A percentile compares a stretch with the other conserved stretches of the same genome.
Evolutionary conservation across 1,140 invertebrate genomes (phyloP).

Genomic region (Drosophila suzukii): DNA sequence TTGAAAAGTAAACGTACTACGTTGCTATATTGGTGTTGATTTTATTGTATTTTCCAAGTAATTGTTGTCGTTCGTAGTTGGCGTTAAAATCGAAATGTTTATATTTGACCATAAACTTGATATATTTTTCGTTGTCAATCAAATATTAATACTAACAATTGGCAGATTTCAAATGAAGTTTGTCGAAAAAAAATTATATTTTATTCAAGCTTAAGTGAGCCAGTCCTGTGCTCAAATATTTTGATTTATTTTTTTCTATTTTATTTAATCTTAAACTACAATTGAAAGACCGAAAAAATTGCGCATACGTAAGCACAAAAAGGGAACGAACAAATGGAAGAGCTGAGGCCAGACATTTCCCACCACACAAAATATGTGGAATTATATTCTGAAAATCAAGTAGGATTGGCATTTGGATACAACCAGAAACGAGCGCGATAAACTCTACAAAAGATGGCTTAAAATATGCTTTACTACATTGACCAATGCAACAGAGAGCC

Average conservation of each 20-base stretch:
- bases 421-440: slow-evolving; percentile 16
- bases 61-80: slow-evolving; percentile 58
- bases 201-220: slow-evolving; percentile 1
- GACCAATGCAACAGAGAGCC: slow-evolving; percentile 74
- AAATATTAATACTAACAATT: slow-evolving; percentile 12
- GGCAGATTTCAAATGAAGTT: slow-evolving; percentile 21
- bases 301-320: slow-evolving; percentile 75
- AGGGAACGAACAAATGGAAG: slow-evolving; percentile 45
- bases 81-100: slow-evolving; percentile 51
- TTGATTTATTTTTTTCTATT: neutral
- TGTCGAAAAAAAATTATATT: slow-evolving; percentile 6
- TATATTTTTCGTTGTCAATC: slow-evolving; percentile 24
- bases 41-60: slow-evolving; percentile 40
- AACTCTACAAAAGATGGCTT: slow-evolving; percentile 84
- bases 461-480: slow-evolving; percentile 85
- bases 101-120: slow-evolving; percentile 19
- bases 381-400: neutral
- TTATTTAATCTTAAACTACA: slow-evolving; percentile 14
- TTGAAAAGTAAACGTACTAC: slow-evolving; percentile 34
- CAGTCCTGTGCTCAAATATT: neutral
- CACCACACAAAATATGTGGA: slow-evolving; percentile 3
- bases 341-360: slow-evolving; percentile 10
- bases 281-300: slow-evolving; percentile 48
- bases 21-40: slow-evolving; percentile 52
- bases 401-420: slow-evolving; percentile 43